A percentile compares a stretch with the other conserved stretches of the same genome.
Conservation (phyloP, 2,888 invertebrate species). For the Polydrusus cervinus region DNA sequence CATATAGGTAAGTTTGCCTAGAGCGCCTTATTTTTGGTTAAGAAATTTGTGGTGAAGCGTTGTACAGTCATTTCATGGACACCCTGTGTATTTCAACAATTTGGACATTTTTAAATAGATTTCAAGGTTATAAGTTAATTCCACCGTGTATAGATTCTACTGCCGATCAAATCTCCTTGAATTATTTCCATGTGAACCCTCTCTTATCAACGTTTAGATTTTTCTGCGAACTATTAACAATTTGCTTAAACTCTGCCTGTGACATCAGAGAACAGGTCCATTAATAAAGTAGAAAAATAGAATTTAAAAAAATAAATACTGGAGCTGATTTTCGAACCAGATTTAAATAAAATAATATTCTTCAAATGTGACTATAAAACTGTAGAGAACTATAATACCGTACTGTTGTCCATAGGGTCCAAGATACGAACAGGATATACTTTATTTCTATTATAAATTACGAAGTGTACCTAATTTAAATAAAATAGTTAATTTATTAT, state of each 20-base stretch:
- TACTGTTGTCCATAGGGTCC: conserved; percentile 59
- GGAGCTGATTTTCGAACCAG: background rate
- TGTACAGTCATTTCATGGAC: no score
- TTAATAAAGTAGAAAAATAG: background rate
- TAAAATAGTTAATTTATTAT: conserved; percentile 42
- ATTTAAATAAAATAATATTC: conserved; percentile 1
- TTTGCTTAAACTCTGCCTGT: conserved; percentile 9
- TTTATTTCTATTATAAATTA: conserved; percentile 52
- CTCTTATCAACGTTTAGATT: no score
- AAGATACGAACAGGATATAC: conserved; percentile 58
- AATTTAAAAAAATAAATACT: background rate
- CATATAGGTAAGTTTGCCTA: no score
- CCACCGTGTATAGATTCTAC: no score
- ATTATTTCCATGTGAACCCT: no score
- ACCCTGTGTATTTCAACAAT: no score
- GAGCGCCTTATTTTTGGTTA: no score
- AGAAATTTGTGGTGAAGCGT: no score
- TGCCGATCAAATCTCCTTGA: no score
- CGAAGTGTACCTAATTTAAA: conserved; percentile 56
- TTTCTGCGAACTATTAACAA: background rate
- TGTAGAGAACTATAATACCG: conserved; percentile 43
- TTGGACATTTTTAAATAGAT: no score
- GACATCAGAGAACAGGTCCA: no score
- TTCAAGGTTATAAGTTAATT: no score
- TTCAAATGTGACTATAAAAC: conserved; percentile 3